phyloP scores from a whole-genome alignment of 53 echinoderm and acorn worm species.

The Glandiceps talaboti region DNA sequence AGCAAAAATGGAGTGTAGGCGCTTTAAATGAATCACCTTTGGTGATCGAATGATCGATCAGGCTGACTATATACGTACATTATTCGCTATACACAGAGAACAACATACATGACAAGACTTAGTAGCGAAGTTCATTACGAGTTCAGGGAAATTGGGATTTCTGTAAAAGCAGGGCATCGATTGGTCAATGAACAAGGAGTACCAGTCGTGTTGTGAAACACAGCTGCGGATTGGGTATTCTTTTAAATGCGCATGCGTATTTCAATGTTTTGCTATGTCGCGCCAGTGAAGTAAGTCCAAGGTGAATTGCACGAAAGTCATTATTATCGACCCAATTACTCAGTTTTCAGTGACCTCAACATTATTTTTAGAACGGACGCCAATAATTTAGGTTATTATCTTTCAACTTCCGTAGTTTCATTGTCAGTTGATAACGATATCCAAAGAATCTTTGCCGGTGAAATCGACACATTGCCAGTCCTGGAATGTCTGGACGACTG shows the following conservation, averaged over 20 bases:
- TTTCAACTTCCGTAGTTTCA: neutral
- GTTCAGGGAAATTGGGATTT: no score
- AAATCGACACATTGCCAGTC: neutral
- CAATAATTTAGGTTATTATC: neutral
- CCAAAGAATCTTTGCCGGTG: neutral
- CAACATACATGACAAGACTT: no score
- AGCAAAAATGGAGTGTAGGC: no score
- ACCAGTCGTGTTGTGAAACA: no score
- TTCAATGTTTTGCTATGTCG: neutral
- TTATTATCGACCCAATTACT: neutral
- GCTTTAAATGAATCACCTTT: no score
- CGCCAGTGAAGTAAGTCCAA: neutral
- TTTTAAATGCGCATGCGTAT: neutral
- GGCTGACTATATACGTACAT: no score
- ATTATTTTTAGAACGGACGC: neutral
- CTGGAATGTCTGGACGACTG: neutral
- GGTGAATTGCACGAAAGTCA: neutral
- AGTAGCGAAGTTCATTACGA: no score
- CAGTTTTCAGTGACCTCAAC: neutral
- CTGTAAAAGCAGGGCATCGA: no score
- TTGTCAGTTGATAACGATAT: neutral
- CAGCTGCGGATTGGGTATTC: no score
- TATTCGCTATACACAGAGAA: no score
- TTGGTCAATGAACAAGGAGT: no score
- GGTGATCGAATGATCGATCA: no score